These are phyloP conservation scores for Tetranychus piercei DNA, from an alignment of 2,888 invertebrate genomes.

Conservation along the genomic window DNA sequence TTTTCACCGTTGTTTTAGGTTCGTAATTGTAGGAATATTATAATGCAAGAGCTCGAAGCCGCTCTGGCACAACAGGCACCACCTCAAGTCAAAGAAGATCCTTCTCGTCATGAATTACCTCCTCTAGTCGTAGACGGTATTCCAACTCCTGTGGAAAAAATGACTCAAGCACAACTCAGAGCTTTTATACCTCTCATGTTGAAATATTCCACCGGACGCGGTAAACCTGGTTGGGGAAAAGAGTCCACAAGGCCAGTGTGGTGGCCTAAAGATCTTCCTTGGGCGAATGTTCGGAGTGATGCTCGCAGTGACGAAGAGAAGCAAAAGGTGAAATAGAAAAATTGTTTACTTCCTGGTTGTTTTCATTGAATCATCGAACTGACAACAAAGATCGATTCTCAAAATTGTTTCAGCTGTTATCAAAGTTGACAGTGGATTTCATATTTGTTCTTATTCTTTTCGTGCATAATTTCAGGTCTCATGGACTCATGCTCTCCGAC, in stretches of 20 bases:
- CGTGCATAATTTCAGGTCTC: slow-evolving; percentile 51
- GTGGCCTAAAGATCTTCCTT: slow-evolving; percentile 95
- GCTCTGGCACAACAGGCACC: slow-evolving; percentile 82
- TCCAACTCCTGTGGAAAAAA: slow-evolving; percentile 93
- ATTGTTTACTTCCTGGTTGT: slow-evolving; percentile 6
- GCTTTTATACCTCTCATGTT: slow-evolving; percentile 95
- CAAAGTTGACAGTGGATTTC: too few relatives aligned
- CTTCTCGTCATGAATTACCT: slow-evolving; percentile 80
- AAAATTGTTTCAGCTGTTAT: too few relatives aligned
- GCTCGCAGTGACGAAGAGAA: slow-evolving; percentile 88
- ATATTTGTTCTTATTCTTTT: slow-evolving; percentile 10
- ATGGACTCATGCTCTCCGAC: slow-evolving; percentile 88
- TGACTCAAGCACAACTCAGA: slow-evolving; percentile 90
- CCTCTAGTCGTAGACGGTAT: slow-evolving; percentile 91
- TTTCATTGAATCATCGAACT: not conserved
- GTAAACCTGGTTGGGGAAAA: slow-evolving; percentile 93
- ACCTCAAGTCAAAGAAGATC: slow-evolving; percentile 66
- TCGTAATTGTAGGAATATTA: slow-evolving; percentile 65
- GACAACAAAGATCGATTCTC: not conserved
- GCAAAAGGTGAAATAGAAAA: slow-evolving; percentile 55
- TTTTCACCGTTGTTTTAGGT: slow-evolving; percentile 34
- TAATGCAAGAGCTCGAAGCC: slow-evolving; percentile 84
- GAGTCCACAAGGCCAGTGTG: slow-evolving; percentile 85
- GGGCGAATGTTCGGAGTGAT: slow-evolving; percentile 96
- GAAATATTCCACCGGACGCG: slow-evolving; percentile 84